Evolutionary conservation across 1,140 invertebrate species (phyloP).

Genomic region (Musca domestica): DNA sequence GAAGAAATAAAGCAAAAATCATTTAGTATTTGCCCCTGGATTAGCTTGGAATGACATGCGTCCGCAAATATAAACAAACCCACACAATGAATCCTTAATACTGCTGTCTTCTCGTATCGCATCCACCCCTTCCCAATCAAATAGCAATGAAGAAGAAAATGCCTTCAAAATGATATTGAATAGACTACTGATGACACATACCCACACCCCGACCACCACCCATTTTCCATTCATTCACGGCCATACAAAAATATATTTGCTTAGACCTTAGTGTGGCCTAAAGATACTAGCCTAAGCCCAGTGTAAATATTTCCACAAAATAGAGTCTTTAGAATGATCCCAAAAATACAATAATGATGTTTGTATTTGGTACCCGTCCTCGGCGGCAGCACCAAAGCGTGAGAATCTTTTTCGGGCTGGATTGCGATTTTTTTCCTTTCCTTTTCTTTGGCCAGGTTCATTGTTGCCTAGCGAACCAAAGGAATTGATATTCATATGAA

Average conservation of each 20-base stretch:
- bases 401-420: background rate
- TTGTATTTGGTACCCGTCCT: background rate
- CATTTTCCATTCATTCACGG: no score
- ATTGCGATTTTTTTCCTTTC: background rate
- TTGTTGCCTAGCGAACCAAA: background rate
- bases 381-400: background rate
- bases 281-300: slow-evolving; percentile 1
- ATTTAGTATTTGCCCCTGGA: slow-evolving; percentile 16
- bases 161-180: slow-evolving; percentile 1
- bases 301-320: slow-evolving; percentile 3
- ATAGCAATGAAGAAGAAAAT: background rate
- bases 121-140: background rate
- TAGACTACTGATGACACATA: no score
- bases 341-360: no score
- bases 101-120: background rate
- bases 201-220: no score
- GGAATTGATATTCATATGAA: background rate
- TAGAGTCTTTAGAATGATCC: background rate
- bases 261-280: background rate
- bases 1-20: background rate
- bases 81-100: slow-evolving; percentile 6
- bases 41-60: slow-evolving; percentile 17
- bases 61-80: slow-evolving; percentile 14
- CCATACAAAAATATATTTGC: background rate
- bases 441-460: background rate